Percentiles rank a stretch among this genome's conserved stretches.
Evolutionary conservation across 2,888 invertebrate genomes (phyloP).

Genomic region (Drosophila yooni): DNA sequence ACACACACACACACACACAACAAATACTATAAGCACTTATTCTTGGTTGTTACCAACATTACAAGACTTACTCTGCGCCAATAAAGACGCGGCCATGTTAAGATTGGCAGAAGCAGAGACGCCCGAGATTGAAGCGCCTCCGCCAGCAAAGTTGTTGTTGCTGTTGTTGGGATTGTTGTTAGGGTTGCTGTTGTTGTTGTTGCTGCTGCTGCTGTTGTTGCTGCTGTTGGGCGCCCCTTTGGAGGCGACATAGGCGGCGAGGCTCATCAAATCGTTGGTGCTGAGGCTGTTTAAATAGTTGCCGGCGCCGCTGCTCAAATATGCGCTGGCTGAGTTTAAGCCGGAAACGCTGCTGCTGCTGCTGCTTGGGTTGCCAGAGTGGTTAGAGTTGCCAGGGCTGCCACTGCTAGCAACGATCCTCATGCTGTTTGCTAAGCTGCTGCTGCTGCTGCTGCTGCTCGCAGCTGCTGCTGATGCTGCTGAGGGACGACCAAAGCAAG

Average conservation of each 20-base stretch:
- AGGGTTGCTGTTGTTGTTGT: constrained; percentile 18
- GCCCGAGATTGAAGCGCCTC: constrained; percentile 75
- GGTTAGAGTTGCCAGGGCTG: constrained; percentile 16
- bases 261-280: constrained; percentile 81
- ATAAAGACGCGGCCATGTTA: constrained; percentile 89
- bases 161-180: constrained; percentile 8
- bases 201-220: constrained; percentile 7
- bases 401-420: constrained; percentile 5
- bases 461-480: neutral
- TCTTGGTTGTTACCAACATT: constrained; percentile 84
- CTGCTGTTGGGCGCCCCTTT: constrained; percentile 55
- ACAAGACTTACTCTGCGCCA: constrained; percentile 93
- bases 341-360: constrained; percentile 21
- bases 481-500: constrained; percentile 12
- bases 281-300: constrained; percentile 75
- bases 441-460: constrained; percentile 12
- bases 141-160: constrained; percentile 77
- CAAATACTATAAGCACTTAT: constrained; percentile 9
- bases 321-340: constrained; percentile 58
- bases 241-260: constrained; percentile 82
- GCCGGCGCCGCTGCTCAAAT: constrained; percentile 64
- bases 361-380: constrained; percentile 29
- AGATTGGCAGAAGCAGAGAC: constrained; percentile 82
- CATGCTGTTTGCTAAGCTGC: constrained; percentile 28
- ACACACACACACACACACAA: constrained; percentile 2